These are phyloP conservation scores for Psephotus haematonotus DNA, from an alignment of 2,113 vertebrate species.

Conservation along the genomic window DNA sequence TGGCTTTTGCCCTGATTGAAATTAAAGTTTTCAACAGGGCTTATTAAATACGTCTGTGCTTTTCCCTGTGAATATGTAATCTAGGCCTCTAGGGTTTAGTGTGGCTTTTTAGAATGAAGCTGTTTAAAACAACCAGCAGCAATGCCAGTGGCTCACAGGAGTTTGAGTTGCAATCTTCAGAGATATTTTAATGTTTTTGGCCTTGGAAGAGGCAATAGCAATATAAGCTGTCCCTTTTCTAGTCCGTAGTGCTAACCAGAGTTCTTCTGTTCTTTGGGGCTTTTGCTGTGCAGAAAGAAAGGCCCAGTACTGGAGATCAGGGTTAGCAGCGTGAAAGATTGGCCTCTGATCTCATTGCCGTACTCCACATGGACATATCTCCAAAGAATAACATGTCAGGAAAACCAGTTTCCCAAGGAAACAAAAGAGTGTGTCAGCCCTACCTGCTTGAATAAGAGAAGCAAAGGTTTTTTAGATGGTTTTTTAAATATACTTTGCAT, in stretches of 20 bases:
- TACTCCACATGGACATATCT: not conserved
- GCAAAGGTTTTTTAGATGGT: not conserved
- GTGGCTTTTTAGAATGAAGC: not conserved
- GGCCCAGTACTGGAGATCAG: not conserved
- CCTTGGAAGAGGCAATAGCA: not conserved
- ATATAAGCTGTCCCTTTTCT: not conserved
- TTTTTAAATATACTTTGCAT: not conserved
- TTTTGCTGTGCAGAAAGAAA: not conserved
- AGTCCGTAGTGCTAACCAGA: not conserved
- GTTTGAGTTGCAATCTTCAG: not conserved
- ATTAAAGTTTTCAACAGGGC: constrained; percentile 14
- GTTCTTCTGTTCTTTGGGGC: not conserved
- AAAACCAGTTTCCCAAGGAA: not conserved
- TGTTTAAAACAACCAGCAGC: not conserved
- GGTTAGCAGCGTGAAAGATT: not conserved
- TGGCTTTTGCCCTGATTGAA: not conserved
- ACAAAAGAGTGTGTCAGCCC: not conserved
- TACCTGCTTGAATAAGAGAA: not conserved
- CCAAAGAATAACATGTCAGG: not conserved
- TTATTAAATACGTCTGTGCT: constrained; percentile 4
- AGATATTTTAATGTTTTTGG: not conserved
- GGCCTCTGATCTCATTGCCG: not conserved
- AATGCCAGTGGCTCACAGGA: not conserved
- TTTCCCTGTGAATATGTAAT: constrained; percentile 1
- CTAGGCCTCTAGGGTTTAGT: not conserved